Percentiles rank a stretch among this genome's conserved stretches.
phyloP scores from a whole-genome alignment of 2,797 vertebrate genomes.

The Neostethus bicornis region DNA sequence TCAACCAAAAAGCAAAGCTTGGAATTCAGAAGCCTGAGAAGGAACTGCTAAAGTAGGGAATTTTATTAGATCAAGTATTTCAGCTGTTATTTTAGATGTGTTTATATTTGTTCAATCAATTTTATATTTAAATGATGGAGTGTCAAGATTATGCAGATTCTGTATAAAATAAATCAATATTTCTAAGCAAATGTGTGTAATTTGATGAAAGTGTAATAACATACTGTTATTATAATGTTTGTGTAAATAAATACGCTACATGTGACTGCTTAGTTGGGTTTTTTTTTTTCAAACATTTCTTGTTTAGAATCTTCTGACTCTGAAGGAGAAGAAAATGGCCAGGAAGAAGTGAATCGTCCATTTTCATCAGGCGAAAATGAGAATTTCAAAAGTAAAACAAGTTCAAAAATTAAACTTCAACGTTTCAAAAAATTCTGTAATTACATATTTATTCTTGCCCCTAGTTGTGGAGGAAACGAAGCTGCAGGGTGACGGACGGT shows the following conservation, averaged over 20 bases:
- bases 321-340: conserved; percentile 9
- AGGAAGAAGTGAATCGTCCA: conserved; percentile 16
- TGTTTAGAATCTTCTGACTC: conserved; percentile 4
- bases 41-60: too few species aligned
- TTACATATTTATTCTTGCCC: not conserved
- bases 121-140: not conserved
- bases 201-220: too few species aligned
- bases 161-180: too few species aligned
- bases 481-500: conserved; percentile 26
- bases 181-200: too few species aligned
- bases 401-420: conserved; percentile 2
- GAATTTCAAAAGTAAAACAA: not conserved
- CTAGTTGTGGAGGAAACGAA: conserved; percentile 14
- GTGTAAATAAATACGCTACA: too few species aligned
- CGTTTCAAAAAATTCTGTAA: too few species aligned
- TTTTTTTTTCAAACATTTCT: not conserved
- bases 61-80: not conserved
- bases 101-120: too few species aligned
- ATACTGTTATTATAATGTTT: too few species aligned
- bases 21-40: too few species aligned
- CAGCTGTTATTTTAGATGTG: not conserved
- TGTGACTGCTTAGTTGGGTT: not conserved
- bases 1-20: too few species aligned
- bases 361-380: conserved; percentile 3
- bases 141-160: not conserved